These are phyloP conservation scores for Macrotrachela quadricornifera DNA, from an alignment of 1,140 invertebrate genomes.

Conservation along the genomic window DNA sequence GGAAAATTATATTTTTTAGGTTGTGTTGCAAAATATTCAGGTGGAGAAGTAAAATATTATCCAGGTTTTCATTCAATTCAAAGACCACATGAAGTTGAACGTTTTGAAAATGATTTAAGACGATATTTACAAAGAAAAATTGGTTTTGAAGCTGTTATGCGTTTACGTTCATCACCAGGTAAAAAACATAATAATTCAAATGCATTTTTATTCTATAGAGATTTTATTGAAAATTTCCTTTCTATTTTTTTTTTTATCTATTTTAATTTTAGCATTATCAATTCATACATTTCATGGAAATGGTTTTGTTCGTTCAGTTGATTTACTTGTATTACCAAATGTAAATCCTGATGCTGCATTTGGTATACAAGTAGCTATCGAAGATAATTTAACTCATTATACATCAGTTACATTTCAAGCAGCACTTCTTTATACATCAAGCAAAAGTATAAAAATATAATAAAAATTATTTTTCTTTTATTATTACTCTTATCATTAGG, in stretches of 20 bases:
- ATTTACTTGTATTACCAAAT: slow-evolving; percentile 81
- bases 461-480: background rate
- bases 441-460: slow-evolving; percentile 47
- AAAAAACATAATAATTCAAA: slow-evolving; percentile 6
- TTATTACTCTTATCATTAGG: slow-evolving; percentile 34
- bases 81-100: slow-evolving; percentile 45
- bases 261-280: slow-evolving; percentile 36
- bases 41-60: slow-evolving; percentile 75
- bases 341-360: slow-evolving; percentile 93
- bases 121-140: slow-evolving; percentile 86
- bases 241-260: too few relatives aligned
- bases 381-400: slow-evolving; percentile 58
- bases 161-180: slow-evolving; percentile 72
- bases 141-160: slow-evolving; percentile 95
- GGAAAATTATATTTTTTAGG: background rate
- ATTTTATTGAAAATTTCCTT: too few relatives aligned
- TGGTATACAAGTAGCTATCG: slow-evolving; percentile 85
- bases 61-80: slow-evolving; percentile 55
- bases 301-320: slow-evolving; percentile 93
- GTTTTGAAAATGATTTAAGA: slow-evolving; percentile 52
- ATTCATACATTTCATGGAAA: slow-evolving; percentile 98
- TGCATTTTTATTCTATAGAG: slow-evolving; percentile 11
- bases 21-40: slow-evolving; percentile 79
- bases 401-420: slow-evolving; percentile 88
- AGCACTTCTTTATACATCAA: slow-evolving; percentile 85